Evolutionary conservation across 2,888 invertebrate species (phyloP).

Genomic region (Aleiodes alternator): DNA sequence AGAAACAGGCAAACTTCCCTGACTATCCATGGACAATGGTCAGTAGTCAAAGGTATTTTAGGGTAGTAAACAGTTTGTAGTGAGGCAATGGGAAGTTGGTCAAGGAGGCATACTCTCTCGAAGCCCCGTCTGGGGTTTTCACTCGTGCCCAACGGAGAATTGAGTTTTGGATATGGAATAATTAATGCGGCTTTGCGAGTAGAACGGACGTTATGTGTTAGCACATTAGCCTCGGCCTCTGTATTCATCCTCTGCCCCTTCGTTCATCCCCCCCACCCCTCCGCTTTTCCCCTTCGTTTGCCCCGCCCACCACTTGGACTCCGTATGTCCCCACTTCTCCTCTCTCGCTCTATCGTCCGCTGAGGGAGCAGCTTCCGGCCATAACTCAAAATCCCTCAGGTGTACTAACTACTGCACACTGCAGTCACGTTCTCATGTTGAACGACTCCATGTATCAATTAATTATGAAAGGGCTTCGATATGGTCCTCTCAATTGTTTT

Average conservation of each 20-base stretch:
- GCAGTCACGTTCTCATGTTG: constrained; percentile 66
- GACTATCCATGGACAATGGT: too few relatives aligned
- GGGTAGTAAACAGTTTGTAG: too few relatives aligned
- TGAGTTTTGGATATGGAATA: constrained; percentile 66
- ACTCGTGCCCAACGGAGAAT: constrained; percentile 56
- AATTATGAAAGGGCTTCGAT: constrained; percentile 14
- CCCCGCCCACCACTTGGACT: neutral
- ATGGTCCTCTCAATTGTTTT: constrained; percentile 16
- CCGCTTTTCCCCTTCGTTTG: too few relatives aligned
- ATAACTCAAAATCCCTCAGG: constrained; percentile 72
- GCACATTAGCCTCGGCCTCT: constrained; percentile 64
- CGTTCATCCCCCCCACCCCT: neutral
- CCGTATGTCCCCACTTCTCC: constrained; percentile 10
- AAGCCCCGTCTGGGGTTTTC: neutral
- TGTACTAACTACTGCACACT: constrained; percentile 67
- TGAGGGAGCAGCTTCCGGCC: constrained; percentile 60
- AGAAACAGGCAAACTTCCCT: too few relatives aligned
- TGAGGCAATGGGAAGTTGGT: neutral
- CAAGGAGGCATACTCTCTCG: constrained; percentile 9
- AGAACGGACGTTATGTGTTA: constrained; percentile 66
- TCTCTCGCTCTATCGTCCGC: constrained; percentile 26
- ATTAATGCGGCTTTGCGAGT: constrained; percentile 66
- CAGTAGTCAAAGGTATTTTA: too few relatives aligned
- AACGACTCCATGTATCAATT: too few relatives aligned
- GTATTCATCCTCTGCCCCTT: too few relatives aligned